Percentiles rank a stretch among this genome's conserved stretches.
phyloP scores from a whole-genome alignment of 2,797 vertebrate species.

The Tolypeutes matacus region DNA sequence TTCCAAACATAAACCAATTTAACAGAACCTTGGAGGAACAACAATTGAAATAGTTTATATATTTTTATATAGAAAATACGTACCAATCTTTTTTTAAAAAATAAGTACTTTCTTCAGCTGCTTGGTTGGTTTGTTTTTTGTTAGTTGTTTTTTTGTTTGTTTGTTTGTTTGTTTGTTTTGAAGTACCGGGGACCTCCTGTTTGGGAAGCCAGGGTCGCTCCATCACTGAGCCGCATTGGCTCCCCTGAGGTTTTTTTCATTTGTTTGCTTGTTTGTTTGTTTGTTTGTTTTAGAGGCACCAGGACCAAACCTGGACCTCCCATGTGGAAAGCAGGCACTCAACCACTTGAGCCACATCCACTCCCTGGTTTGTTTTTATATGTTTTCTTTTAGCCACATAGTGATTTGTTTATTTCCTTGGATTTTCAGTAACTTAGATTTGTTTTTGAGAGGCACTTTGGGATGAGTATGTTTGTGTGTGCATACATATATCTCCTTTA shows the following conservation, averaged over 20 bases:
- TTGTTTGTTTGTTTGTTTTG: too few relatives aligned
- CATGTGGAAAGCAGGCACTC: too few relatives aligned
- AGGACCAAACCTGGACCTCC: too few relatives aligned
- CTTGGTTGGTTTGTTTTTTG: background rate
- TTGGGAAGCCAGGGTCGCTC: too few relatives aligned
- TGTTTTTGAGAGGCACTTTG: slow-evolving; percentile 54
- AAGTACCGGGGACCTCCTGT: too few relatives aligned
- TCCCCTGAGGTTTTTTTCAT: too few relatives aligned
- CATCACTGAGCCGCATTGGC: too few relatives aligned
- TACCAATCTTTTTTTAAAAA: slow-evolving; percentile 7
- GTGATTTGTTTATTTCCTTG: slow-evolving; percentile 54
- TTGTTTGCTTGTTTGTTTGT: too few relatives aligned
- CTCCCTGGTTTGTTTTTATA: too few relatives aligned
- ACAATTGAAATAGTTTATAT: slow-evolving; percentile 32
- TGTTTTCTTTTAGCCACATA: background rate
- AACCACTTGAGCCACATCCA: too few relatives aligned
- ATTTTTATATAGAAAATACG: slow-evolving; percentile 52
- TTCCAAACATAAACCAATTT: slow-evolving; percentile 42
- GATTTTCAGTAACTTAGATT: slow-evolving; percentile 44
- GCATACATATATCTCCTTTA: background rate
- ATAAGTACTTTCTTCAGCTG: background rate
- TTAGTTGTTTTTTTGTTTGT: background rate
- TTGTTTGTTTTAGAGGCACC: too few relatives aligned
- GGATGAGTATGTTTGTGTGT: background rate
- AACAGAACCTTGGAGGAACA: slow-evolving; percentile 2